These are phyloP conservation scores for Kryptolebias marmoratus DNA, from an alignment of 2,113 vertebrate genomes.

Conservation along the genomic window DNA sequence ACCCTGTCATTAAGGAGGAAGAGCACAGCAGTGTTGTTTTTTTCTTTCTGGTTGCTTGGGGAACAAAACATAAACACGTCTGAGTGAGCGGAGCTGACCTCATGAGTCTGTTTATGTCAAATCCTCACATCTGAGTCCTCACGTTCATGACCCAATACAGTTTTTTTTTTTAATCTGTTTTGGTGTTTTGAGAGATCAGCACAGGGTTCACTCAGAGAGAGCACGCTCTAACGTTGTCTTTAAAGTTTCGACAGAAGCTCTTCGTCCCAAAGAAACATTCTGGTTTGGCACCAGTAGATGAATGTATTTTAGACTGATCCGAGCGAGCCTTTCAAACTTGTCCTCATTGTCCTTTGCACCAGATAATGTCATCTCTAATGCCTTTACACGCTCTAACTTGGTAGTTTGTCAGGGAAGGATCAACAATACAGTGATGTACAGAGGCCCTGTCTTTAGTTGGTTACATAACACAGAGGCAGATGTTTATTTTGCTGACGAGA, in stretches of 20 bases:
- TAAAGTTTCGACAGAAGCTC: too few relatives aligned
- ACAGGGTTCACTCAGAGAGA: too few relatives aligned
- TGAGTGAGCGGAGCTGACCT: background rate
- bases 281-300: too few relatives aligned
- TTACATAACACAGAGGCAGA: slow-evolving; percentile 4
- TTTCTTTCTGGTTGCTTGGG: slow-evolving; percentile 41
- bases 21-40: background rate
- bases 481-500: too few relatives aligned
- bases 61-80: slow-evolving; percentile 31
- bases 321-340: too few relatives aligned
- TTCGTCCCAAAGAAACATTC: too few relatives aligned
- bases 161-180: background rate
- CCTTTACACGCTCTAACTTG: slow-evolving; percentile 19
- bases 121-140: background rate
- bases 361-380: background rate
- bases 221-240: background rate
- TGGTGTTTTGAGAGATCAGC: too few relatives aligned
- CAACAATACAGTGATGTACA: background rate
- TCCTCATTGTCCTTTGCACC: too few relatives aligned
- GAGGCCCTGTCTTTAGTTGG: slow-evolving; percentile 11
- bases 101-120: background rate
- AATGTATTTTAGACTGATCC: too few relatives aligned
- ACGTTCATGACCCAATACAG: background rate
- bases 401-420: slow-evolving; percentile 2
- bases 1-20: slow-evolving; percentile 20